Evolutionary conservation across 1,140 invertebrate species (phyloP), one percentile per base, ranked within the genome.

Genomic region (Dinoponera quadriceps): DNA sequence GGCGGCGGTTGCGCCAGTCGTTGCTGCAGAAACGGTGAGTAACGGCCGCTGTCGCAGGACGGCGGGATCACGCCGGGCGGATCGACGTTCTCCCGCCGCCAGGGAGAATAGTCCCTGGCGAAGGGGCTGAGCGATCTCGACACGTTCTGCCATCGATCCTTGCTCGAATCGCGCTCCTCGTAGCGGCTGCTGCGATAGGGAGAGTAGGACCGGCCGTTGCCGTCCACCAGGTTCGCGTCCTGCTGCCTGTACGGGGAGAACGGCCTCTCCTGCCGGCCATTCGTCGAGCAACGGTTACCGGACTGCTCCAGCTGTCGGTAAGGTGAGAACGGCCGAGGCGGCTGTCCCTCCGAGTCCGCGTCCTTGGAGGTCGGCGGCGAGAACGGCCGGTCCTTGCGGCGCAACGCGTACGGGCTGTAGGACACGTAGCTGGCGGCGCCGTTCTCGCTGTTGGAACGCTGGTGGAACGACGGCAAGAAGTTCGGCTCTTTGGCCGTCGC

Each of bases 81-180:
- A 89, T 94, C 94, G 20, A 94, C 93, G 59, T 94, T 94, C 77
- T 94, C 94, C 11, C 94, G 89, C 55, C 94, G 89, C 94, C 94
- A 94, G 0, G 94, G 94, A 22, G 94, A 94, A 74, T 94, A 94
- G 73, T 94, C 94, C 16, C 93, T 85, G 1, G 92, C 84, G 51
- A 94, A 94, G 0, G 94, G 94, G 71, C 94, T 94, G 25, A 94
- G 63, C 0, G 94, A 94, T 59, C 93, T 86, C n/a, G 93, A 91
- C 0, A 84, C 89, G 57, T 60, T 51, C 72, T 92, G 91, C 93
- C 93, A 94, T 74, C 91, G 86, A 65, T 94, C 93, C 25, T 84
- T 87, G 44, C 86, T 91, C 16, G 66, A 71, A 5, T 94, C 91
- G 11, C 90, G 90, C 25, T 90, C 87, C 22, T 94, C 90, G 0